Percentiles rank a stretch among this genome's conserved stretches.
Conservation (phyloP, 2,888 invertebrate genomes). For the Habroteleia sp. region DNA sequence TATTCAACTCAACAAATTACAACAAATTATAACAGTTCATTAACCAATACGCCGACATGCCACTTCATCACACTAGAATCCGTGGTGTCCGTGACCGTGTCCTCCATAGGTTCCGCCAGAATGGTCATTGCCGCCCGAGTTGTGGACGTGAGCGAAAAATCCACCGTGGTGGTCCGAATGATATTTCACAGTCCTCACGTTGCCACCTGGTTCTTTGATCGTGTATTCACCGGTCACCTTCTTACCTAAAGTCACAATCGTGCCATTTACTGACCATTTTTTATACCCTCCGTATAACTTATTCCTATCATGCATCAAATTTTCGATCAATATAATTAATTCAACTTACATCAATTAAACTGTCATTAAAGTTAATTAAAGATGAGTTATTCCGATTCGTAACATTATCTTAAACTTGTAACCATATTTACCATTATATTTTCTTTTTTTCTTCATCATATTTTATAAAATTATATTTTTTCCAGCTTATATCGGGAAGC, state of each 20-base stretch:
- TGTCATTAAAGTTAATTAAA: no score
- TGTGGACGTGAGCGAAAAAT: constrained; percentile 78
- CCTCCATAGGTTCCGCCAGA: constrained; percentile 75
- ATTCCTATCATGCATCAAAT: no score
- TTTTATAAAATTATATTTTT: no score
- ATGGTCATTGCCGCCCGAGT: constrained; percentile 76
- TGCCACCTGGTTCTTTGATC: constrained; percentile 79
- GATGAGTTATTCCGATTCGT: no score
- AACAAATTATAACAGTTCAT: constrained; percentile 37
- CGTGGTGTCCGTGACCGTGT: constrained; percentile 61
- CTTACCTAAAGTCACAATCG: constrained; percentile 37
- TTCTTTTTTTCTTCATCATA: no score
- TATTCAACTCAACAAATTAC: constrained; percentile 32
- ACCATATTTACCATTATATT: no score
- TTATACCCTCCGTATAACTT: no score
- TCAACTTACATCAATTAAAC: no score
- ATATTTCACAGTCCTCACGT: constrained; percentile 74
- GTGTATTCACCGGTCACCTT: constrained; percentile 77
- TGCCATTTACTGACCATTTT: no score
- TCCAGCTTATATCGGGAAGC: no score
- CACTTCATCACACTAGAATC: not conserved
- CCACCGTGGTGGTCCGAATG: constrained; percentile 78
- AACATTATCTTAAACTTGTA: no score
- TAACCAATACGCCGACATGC: not conserved
- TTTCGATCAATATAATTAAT: no score